Base-by-base conservation (phyloP, 53 echinoderm and acorn worm genomes). In the Stichopus horrens region DNA sequence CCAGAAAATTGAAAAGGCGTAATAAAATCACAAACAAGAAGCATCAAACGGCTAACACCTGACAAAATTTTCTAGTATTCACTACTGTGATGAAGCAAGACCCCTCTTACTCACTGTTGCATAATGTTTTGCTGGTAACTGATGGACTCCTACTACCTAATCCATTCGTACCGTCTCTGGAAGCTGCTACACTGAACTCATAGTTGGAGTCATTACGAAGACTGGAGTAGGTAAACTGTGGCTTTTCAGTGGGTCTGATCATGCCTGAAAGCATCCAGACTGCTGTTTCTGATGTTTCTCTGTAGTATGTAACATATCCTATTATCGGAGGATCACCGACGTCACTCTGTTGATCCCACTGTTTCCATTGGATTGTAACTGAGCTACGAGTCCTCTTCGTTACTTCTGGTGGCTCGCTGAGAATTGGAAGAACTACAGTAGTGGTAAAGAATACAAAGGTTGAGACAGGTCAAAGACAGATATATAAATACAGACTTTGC, bases 281-380 rank as follows among this genome's bases (percentile, higher is more conserved):
- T 21, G 10, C 23, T 8, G 75, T 21, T 75, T 2, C n/a, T 20
- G 75, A 2, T 9, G 23, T 19, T 19, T 23, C n/a, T n/a, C n/a
- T 75, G 75, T 75, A 75, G 75, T 75, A 75, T 4, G 19, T 8
- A 19, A 75, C 23, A 19, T 75, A 75, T 11, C 21, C 75, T 9
- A 75, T n/a, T 9, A 75, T 4, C 9, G 75, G 75, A 21, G 75
- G 75, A 75, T 75, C 75, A 21, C 75, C 75, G 75, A 20, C 23
- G n/a, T 75, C 75, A 20, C 19, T 75, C 23, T 75, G 4, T 3
- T n/a, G 8, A 23, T 75, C 19, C 75, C 75, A 75, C 23, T 10
- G 14, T 75, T 20, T 19, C 75, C 75, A 75, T 23, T 75, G 21
- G 23, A 75, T 75, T 11, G 21, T 20, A 14, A 75, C n/a, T 8